Conservation (phyloP, 2,888 invertebrate genomes). For the Gandaritis pyraliata region DNA sequence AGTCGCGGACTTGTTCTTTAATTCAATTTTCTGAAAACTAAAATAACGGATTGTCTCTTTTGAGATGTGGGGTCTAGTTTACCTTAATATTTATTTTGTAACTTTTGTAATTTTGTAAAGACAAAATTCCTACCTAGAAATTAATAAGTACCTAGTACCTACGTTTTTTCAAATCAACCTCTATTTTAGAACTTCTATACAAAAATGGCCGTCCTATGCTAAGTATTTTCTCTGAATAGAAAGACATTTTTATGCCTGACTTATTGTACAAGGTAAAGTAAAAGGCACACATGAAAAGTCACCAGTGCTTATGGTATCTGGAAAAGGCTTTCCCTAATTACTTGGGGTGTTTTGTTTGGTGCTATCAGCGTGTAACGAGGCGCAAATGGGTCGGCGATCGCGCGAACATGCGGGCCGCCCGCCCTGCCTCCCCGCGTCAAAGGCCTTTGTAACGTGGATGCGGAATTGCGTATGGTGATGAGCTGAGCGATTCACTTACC, state of each 20-base stretch:
- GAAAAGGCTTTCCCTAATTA: conserved; percentile 83
- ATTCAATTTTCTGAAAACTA: too few species aligned
- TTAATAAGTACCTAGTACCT: too few species aligned
- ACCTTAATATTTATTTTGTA: too few species aligned
- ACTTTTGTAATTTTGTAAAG: too few species aligned
- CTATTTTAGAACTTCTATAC: too few species aligned
- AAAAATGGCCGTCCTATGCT: too few species aligned
- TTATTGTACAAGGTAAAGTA: conserved; percentile 5
- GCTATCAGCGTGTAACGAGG: conserved; percentile 83
- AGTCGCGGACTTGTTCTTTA: too few species aligned
- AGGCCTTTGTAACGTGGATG: conserved; percentile 79
- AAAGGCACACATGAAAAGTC: conserved; percentile 50
- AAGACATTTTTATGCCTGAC: background rate
- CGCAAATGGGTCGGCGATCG: conserved; percentile 82
- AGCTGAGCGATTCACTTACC: conserved; percentile 47
- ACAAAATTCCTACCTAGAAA: too few species aligned
- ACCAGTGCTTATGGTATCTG: conserved; percentile 79
- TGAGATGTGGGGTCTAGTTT: too few species aligned
- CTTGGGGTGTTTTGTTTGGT: conserved; percentile 84
- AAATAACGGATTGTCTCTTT: too few species aligned
- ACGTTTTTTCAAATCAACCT: too few species aligned
- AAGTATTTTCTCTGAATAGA: background rate
- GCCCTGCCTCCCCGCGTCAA: conserved; percentile 65
- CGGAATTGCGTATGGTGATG: conserved; percentile 40
- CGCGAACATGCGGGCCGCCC: conserved; percentile 82